phyloP scores from a whole-genome alignment of 2,797 vertebrate genomes.

The Enoplosus armatus region DNA sequence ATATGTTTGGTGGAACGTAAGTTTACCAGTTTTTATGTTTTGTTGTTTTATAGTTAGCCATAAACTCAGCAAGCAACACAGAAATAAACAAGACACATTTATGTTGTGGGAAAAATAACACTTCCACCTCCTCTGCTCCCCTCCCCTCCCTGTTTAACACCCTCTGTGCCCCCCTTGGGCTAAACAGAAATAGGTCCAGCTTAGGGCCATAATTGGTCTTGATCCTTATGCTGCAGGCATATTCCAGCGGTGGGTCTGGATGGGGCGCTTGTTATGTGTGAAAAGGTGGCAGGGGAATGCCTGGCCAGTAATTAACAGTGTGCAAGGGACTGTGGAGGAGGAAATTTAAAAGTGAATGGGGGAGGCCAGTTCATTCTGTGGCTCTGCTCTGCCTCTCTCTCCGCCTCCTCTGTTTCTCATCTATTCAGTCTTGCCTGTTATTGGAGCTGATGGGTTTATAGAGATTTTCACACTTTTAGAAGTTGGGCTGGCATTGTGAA shows the following conservation, averaged over 20 bases:
- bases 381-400: slow-evolving; percentile 77
- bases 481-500: slow-evolving; percentile 86
- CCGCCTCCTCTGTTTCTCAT: slow-evolving; percentile 87
- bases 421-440: slow-evolving; percentile 93
- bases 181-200: slow-evolving; percentile 87
- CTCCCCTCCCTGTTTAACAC: slow-evolving; percentile 75
- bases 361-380: slow-evolving; percentile 93
- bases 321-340: slow-evolving; percentile 95
- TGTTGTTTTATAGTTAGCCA: slow-evolving; percentile 43
- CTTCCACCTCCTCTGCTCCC: slow-evolving; percentile 75
- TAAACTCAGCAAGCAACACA: slow-evolving; percentile 65
- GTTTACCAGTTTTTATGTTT: slow-evolving; percentile 33
- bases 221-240: slow-evolving; percentile 84
- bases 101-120: slow-evolving; percentile 83
- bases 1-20: slow-evolving; percentile 8
- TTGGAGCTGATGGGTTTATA: slow-evolving; percentile 99
- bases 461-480: slow-evolving; percentile 96
- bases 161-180: slow-evolving; percentile 73
- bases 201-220: slow-evolving; percentile 87
- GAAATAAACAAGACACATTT: slow-evolving; percentile 78
- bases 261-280: slow-evolving; percentile 83
- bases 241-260: slow-evolving; percentile 83
- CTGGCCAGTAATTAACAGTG: slow-evolving; percentile 95
- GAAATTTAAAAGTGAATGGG: slow-evolving; percentile 98
- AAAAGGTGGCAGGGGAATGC: slow-evolving; percentile 93